Conservation (phyloP, 2,888 invertebrate genomes). For the Escarpia spicata region DNA sequence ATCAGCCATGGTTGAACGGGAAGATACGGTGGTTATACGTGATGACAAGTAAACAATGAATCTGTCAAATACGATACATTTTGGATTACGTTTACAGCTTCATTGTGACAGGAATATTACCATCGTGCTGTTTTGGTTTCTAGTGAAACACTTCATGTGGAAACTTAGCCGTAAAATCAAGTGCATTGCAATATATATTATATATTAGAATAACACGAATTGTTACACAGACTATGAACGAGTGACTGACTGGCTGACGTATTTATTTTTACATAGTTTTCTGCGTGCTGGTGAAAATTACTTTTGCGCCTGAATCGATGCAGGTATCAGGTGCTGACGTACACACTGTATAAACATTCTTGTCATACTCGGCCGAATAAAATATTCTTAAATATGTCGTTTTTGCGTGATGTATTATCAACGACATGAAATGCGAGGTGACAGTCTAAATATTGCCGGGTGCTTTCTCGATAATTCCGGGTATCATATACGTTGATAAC, state of each 20-base stretch:
- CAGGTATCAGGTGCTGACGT: not conserved
- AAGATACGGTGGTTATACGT: not conserved
- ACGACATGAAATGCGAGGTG: no score
- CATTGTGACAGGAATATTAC: not conserved
- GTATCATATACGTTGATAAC: no score
- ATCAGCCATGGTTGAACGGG: not conserved
- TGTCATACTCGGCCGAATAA: not conserved
- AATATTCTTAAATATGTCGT: not conserved
- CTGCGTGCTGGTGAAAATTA: not conserved
- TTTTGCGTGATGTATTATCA: not conserved
- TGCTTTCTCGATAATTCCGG: no score
- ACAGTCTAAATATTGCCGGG: no score
- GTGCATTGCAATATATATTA: not conserved
- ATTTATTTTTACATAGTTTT: conserved; percentile 16
- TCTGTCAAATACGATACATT: not conserved
- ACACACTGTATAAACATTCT: not conserved
- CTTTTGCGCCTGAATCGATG: not conserved
- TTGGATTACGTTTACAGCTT: not conserved
- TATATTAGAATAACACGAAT: not conserved
- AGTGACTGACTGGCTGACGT: not conserved
- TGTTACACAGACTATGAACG: not conserved
- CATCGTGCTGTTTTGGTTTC: not conserved
- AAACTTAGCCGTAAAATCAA: not conserved
- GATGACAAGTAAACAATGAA: not conserved
- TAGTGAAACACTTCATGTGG: not conserved